These are phyloP conservation scores for Amblyopsis hoosieri DNA, from an alignment of 2,797 vertebrate species.

Conservation along the genomic window DNA sequence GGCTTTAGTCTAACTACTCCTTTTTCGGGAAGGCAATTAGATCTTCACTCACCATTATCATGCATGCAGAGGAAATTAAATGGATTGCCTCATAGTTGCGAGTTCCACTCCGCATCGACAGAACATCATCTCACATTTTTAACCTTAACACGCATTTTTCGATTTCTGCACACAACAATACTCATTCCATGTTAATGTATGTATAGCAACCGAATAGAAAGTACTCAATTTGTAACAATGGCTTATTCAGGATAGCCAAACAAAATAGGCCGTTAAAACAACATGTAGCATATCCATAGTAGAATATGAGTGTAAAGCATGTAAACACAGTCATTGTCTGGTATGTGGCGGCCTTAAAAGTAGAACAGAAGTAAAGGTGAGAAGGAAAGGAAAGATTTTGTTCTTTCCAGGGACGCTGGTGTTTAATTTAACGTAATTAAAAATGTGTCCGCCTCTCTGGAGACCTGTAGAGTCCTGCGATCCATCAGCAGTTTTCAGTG, in stretches of 20 bases:
- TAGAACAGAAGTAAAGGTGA: slow-evolving; percentile 5
- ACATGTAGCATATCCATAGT: too few relatives aligned
- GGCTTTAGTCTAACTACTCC: neutral
- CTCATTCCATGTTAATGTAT: too few relatives aligned
- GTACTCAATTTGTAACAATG: too few relatives aligned
- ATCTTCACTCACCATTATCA: slow-evolving; percentile 9
- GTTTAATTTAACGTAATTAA: slow-evolving; percentile 76
- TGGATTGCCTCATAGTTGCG: too few relatives aligned
- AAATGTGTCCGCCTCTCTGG: slow-evolving; percentile 40
- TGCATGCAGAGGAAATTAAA: slow-evolving; percentile 6
- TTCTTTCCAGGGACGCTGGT: slow-evolving; percentile 43
- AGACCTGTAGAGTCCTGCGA: slow-evolving; percentile 30
- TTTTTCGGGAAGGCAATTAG: slow-evolving; percentile 19
- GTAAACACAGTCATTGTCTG: too few relatives aligned
- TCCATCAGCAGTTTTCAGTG: slow-evolving; percentile 51
- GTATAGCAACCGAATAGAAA: too few relatives aligned
- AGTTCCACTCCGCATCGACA: neutral
- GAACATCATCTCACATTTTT: too few relatives aligned
- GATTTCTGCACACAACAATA: too few relatives aligned
- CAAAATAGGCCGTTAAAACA: too few relatives aligned
- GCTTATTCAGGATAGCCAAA: too few relatives aligned
- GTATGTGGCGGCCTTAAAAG: slow-evolving; percentile 10
- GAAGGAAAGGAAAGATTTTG: slow-evolving; percentile 44
- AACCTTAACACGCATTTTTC: too few relatives aligned
- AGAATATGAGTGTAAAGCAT: too few relatives aligned